Evolutionary conservation across 2,113 vertebrate species (phyloP).

Genomic region (Ceuthmochares aereus): DNA sequence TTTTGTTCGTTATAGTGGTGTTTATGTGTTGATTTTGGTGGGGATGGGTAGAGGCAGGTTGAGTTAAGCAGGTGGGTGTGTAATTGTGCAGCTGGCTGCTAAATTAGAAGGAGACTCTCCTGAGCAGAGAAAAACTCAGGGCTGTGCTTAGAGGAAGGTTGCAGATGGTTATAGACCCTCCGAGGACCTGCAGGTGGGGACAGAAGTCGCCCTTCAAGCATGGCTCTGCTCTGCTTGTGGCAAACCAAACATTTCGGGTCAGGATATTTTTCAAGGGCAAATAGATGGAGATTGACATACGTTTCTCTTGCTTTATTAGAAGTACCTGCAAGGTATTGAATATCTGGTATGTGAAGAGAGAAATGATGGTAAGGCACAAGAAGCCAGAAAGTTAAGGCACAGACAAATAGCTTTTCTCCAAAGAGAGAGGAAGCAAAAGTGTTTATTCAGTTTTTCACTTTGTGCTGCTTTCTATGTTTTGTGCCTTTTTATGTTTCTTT

Average conservation of each 20-base stretch:
- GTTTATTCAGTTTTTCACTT: background rate
- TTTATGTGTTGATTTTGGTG: background rate
- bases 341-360: background rate
- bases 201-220: background rate
- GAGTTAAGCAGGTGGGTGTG: slow-evolving; percentile 30
- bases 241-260: background rate
- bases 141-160: slow-evolving; percentile 29
- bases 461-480: background rate
- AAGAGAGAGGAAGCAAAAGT: background rate
- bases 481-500: background rate
- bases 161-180: slow-evolving; percentile 34
- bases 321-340: background rate
- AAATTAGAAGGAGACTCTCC: slow-evolving; percentile 24
- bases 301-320: background rate
- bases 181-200: background rate
- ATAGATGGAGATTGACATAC: background rate
- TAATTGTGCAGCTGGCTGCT: slow-evolving; percentile 42
- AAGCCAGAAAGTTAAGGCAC: background rate
- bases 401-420: background rate
- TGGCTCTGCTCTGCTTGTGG: background rate
- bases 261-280: slow-evolving; percentile 26
- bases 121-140: background rate
- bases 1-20: background rate
- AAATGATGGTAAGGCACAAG: background rate
- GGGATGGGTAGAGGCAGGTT: background rate